Percentiles rank a stretch among this genome's conserved stretches.
These are phyloP conservation scores for Axinella damicornis DNA, from an alignment of 37 sponge, comb jelly and placozoan genomes.

Conservation along the genomic window DNA sequence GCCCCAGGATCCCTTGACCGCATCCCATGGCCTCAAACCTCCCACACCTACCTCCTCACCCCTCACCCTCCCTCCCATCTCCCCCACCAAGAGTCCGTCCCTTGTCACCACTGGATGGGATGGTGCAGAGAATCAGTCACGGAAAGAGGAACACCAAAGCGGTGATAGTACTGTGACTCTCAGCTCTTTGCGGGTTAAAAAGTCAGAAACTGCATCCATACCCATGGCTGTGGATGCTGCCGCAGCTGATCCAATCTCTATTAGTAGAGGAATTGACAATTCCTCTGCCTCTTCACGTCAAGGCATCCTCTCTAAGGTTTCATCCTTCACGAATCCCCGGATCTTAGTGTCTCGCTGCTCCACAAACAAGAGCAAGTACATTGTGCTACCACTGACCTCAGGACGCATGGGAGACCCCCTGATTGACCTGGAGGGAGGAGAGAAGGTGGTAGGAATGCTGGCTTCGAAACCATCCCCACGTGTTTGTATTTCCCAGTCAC, in stretches of 20 bases:
- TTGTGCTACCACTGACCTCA: background rate
- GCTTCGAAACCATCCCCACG: background rate
- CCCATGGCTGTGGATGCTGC: too few species aligned
- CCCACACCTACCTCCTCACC: background rate
- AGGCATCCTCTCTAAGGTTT: background rate
- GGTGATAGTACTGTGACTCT: background rate
- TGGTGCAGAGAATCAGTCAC: background rate
- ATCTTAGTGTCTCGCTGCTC: slow-evolving; percentile 59
- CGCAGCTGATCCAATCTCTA: too few species aligned
- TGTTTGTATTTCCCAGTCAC: background rate
- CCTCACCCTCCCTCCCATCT: slow-evolving; percentile 22
- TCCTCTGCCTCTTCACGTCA: too few species aligned
- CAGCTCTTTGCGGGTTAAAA: background rate
- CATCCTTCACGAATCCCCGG: slow-evolving; percentile 26
- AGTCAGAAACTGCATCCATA: background rate
- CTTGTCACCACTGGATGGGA: background rate
- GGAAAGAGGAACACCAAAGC: background rate
- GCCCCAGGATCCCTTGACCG: too few species aligned
- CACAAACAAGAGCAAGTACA: slow-evolving; percentile 28
- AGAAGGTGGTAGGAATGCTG: background rate
- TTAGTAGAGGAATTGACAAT: too few species aligned
- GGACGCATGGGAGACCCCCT: background rate
- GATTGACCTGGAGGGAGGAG: background rate
- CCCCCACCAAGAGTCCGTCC: slow-evolving; percentile 8
- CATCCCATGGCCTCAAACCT: too few species aligned